A percentile compares a stretch with the other conserved stretches of the same genome.
phyloP scores from a whole-genome alignment of 2,113 vertebrate species.

The Microcebus lehilahytsara region DNA sequence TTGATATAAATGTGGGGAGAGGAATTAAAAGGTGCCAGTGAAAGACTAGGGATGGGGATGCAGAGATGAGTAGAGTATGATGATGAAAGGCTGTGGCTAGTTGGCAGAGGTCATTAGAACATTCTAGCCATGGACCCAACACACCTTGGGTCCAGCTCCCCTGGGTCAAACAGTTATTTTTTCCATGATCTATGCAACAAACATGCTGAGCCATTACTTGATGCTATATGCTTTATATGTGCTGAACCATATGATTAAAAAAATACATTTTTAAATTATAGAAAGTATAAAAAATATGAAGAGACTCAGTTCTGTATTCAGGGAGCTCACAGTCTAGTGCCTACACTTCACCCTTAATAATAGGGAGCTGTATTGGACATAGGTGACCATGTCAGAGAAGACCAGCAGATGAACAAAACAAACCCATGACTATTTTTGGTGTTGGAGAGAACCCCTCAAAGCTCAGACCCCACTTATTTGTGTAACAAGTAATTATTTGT shows the following conservation, averaged over 20 bases:
- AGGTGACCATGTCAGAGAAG: neutral
- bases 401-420: no score
- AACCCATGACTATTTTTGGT: neutral
- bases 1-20: neutral
- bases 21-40: neutral
- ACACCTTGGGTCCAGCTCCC: neutral
- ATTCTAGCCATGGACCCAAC: neutral
- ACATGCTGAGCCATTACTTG: neutral
- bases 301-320: neutral
- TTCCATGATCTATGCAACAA: neutral
- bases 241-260: neutral
- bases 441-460: neutral
- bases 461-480: neutral
- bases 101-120: neutral
- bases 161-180: neutral
- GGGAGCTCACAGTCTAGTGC: neutral
- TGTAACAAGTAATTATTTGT: neutral
- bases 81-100: rapidly evolving
- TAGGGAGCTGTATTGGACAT: rapidly evolving
- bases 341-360: rapidly evolving
- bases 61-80: neutral
- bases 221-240: neutral
- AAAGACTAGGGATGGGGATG: no score
- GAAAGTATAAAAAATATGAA: neutral
- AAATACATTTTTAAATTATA: neutral